Evolutionary conservation across 2,113 vertebrate species (phyloP).

Genomic region (Panthera uncia): DNA sequence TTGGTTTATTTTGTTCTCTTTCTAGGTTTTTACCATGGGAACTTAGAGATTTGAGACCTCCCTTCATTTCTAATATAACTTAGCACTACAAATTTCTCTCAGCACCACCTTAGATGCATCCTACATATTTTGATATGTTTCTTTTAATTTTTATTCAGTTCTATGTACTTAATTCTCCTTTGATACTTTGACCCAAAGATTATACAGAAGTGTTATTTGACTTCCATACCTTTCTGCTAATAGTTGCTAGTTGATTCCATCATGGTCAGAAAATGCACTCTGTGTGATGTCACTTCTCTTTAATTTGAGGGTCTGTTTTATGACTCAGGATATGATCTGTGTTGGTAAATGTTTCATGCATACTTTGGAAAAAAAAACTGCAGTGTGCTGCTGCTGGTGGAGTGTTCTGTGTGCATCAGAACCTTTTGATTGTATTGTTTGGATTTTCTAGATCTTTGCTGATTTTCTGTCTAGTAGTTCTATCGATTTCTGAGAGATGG

Average conservation of each 20-base stretch:
- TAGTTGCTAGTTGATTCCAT: conserved; percentile 13
- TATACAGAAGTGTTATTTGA: not conserved
- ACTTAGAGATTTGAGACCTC: not conserved
- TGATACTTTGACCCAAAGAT: not conserved
- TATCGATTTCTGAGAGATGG: not conserved
- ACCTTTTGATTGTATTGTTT: not conserved
- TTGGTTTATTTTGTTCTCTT: not conserved
- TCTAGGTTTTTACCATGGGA: not conserved
- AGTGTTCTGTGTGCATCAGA: not conserved
- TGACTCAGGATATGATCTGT: not conserved
- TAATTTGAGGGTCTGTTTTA: not conserved
- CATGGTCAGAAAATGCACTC: not conserved
- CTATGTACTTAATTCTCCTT: not conserved
- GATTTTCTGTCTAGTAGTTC: not conserved
- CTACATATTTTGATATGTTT: not conserved
- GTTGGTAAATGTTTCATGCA: not conserved
- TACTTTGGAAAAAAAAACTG: not conserved
- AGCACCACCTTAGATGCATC: not conserved
- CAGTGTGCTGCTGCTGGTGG: not conserved
- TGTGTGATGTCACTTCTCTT: not conserved
- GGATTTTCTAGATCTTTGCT: not conserved
- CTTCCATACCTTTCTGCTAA: not conserved
- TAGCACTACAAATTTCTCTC: not conserved
- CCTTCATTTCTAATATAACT: not conserved
- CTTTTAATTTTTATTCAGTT: not conserved